Percentiles rank a stretch among this genome's conserved stretches.
Conservation (phyloP, 2,888 invertebrate genomes). For the Norana najaformis region DNA sequence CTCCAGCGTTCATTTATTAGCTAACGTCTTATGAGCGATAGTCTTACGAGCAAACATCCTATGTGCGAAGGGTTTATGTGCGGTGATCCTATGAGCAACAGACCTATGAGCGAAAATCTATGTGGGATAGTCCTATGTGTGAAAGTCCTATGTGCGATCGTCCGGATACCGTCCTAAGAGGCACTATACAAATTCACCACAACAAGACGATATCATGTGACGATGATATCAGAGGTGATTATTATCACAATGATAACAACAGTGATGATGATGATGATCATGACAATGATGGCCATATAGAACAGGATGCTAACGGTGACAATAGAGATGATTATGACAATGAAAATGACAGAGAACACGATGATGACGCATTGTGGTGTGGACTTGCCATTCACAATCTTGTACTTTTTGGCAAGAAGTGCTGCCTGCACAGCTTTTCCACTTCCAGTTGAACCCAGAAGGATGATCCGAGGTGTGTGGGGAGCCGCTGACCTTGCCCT, state of each 20-base stretch:
- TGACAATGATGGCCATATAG: not conserved
- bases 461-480: slow-evolving; percentile 60
- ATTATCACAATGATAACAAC: not conserved
- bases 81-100: no score
- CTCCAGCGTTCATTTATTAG: no score
- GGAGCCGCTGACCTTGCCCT: slow-evolving; percentile 58
- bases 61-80: no score
- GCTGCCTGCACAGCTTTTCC: slow-evolving; percentile 61
- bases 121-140: no score
- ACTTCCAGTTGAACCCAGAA: slow-evolving; percentile 61
- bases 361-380: not conserved
- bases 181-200: no score
- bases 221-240: not conserved
- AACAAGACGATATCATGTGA: no score
- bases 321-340: not conserved
- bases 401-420: slow-evolving; percentile 61
- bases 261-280: not conserved
- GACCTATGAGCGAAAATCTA: no score
- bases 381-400: slow-evolving; percentile 48
- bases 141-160: no score
- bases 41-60: no score
- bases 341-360: not conserved
- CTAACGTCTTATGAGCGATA: no score
- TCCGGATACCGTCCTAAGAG: no score
- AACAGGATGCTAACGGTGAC: not conserved